A percentile compares a stretch with the other conserved stretches of the same genome.
Conservation (phyloP, 2,797 vertebrate species). For the Triplophysa bombifrons region DNA sequence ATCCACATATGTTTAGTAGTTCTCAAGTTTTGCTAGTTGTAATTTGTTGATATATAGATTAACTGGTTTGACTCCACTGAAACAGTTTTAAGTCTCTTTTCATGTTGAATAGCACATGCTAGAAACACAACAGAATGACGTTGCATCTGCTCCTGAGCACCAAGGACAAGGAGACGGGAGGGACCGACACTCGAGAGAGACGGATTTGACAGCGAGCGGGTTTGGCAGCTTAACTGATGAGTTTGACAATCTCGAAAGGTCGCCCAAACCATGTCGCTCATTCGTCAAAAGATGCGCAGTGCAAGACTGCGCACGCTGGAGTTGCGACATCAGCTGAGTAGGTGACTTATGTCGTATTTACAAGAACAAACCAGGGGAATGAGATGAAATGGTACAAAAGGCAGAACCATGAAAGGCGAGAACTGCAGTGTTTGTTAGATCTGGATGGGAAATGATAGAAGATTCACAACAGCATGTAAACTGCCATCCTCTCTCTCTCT, state of each 20-base stretch:
- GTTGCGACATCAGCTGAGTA: conserved; percentile 35
- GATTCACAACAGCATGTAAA: no score
- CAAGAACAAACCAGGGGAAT: conserved; percentile 29
- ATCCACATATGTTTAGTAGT: conserved; percentile 66
- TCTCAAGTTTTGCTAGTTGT: conserved; percentile 74
- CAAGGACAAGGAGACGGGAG: conserved; percentile 63
- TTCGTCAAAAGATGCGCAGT: not conserved
- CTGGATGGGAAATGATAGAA: no score
- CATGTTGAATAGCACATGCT: conserved; percentile 85
- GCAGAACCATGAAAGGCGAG: not conserved
- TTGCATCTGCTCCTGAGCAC: conserved; percentile 69
- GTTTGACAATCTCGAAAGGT: conserved; percentile 20
- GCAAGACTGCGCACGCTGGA: conserved; percentile 28
- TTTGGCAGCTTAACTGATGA: conserved; percentile 67
- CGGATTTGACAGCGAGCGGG: conserved; percentile 63
- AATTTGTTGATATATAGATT: conserved; percentile 57
- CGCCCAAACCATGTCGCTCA: not conserved
- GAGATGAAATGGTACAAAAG: conserved; percentile 31
- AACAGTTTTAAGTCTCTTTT: conserved; percentile 76
- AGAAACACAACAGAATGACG: conserved; percentile 79
- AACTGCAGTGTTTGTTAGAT: no score
- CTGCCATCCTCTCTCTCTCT: not conserved
- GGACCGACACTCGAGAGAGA: conserved; percentile 55
- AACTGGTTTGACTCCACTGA: conserved; percentile 72
- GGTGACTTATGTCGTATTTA: conserved; percentile 39